Evolutionary conservation across 2,797 vertebrate species (phyloP).

Genomic region (Muscicapa striata): DNA sequence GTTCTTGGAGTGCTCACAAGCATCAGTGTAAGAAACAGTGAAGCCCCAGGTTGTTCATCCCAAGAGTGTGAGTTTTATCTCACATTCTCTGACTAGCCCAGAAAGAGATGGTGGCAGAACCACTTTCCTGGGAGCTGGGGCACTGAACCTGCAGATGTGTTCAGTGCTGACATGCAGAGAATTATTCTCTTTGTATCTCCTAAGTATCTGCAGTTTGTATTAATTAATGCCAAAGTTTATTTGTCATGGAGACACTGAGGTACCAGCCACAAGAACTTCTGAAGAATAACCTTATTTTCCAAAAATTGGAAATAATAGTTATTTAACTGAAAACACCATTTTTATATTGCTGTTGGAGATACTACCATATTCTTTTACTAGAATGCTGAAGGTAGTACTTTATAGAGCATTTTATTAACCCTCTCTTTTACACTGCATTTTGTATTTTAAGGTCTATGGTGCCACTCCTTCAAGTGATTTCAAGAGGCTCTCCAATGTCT

Average conservation of each 20-base stretch:
- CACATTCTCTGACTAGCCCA: neutral
- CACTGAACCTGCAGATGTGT: neutral
- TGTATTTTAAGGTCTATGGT: conserved; percentile 87
- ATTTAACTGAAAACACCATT: neutral
- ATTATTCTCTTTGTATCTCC: neutral
- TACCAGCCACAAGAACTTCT: neutral
- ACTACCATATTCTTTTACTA: neutral
- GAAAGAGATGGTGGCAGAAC: neutral
- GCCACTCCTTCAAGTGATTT: conserved; percentile 93
- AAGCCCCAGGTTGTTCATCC: neutral
- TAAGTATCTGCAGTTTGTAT: neutral
- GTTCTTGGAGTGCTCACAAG: neutral
- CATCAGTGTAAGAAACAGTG: neutral
- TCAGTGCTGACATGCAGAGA: neutral
- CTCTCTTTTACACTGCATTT: neutral
- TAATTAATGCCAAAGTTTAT: neutral
- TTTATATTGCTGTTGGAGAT: neutral
- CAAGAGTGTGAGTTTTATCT: neutral
- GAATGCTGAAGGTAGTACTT: neutral
- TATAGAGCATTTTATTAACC: neutral
- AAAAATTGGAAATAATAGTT: neutral
- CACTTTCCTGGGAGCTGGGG: neutral
- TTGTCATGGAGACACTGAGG: neutral
- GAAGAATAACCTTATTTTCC: neutral
- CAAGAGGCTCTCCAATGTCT: conserved; percentile 95